Percentiles rank a stretch among this genome's conserved stretches.
Evolutionary conservation across 64 coral and sea anemone genomes (phyloP).

Genomic region (Pachyseris speciosa): DNA sequence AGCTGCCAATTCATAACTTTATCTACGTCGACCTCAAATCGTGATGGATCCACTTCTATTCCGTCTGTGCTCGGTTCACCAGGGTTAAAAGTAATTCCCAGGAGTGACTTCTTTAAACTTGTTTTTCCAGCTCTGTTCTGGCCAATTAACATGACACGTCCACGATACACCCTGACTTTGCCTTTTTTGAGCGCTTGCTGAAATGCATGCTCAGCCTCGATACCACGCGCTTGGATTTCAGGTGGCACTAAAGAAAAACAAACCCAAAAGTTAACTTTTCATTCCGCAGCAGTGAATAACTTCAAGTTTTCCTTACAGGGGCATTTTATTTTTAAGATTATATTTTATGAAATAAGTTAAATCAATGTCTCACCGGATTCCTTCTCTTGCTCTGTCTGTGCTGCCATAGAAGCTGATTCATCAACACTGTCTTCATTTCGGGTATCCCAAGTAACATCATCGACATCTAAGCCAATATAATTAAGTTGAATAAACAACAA

Average conservation of each 20-base stretch:
- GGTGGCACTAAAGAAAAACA: constrained; percentile 21
- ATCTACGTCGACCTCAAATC: constrained; percentile 39
- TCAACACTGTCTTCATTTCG: not conserved
- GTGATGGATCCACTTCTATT: constrained; percentile 69
- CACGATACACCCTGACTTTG: constrained; percentile 24
- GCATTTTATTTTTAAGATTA: too few relatives aligned
- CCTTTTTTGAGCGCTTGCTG: constrained; percentile 32
- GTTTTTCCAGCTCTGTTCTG: constrained; percentile 72
- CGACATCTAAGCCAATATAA: not conserved
- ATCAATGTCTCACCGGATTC: not conserved
- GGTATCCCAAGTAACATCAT: constrained; percentile 4
- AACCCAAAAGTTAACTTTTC: not conserved
- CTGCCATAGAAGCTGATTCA: not conserved
- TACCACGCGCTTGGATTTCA: constrained; percentile 48
- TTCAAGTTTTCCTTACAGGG: too few relatives aligned
- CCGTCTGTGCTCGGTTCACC: constrained; percentile 56
- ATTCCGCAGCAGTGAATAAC: not conserved
- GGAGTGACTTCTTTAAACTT: constrained; percentile 74
- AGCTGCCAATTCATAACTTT: constrained; percentile 35
- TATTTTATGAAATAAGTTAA: not conserved
- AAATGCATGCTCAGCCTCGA: constrained; percentile 13
- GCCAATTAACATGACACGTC: constrained; percentile 38
- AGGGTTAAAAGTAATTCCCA: constrained; percentile 46
- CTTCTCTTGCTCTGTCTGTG: not conserved
- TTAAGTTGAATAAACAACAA: not conserved